Evolutionary conservation across 1,140 invertebrate species (phyloP).

Genomic region (Lordiphosa stackelbergi): DNA sequence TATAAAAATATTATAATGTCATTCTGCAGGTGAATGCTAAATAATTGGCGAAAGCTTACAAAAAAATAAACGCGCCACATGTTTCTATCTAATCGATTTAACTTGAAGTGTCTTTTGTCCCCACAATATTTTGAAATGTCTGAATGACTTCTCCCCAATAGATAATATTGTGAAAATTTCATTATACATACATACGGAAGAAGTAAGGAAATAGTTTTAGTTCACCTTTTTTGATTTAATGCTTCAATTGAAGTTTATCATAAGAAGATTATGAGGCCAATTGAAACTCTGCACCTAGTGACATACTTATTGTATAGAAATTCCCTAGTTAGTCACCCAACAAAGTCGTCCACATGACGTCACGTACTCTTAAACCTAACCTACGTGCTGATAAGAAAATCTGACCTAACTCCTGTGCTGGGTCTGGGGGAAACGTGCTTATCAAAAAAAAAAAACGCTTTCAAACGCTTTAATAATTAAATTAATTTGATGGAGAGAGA

Average conservation of each 20-base stretch:
- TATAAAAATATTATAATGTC: too few species aligned
- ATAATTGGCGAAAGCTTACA: not conserved
- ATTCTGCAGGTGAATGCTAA: slow-evolving; percentile 4
- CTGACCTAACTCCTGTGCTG: not conserved
- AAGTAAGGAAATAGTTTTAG: not conserved
- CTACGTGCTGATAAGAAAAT: slow-evolving; percentile 37
- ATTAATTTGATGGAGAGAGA: slow-evolving; percentile 23
- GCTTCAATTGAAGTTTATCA: too few species aligned
- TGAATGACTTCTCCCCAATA: slow-evolving; percentile 29
- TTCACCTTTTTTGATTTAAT: too few species aligned
- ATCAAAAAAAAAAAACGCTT: slow-evolving; percentile 13
- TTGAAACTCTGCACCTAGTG: too few species aligned
- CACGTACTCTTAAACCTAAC: slow-evolving; percentile 33
- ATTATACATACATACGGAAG: slow-evolving; percentile 2
- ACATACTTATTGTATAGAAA: too few species aligned
- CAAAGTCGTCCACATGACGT: slow-evolving; percentile 27
- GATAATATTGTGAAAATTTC: slow-evolving; percentile 28
- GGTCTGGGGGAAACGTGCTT: slow-evolving; percentile 6
- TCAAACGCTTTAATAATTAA: slow-evolving; percentile 30
- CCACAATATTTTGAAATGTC: slow-evolving; percentile 31
- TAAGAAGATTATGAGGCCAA: too few species aligned
- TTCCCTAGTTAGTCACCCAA: slow-evolving; percentile 12
- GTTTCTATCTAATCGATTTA: slow-evolving; percentile 57
- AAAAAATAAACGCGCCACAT: slow-evolving; percentile 31
- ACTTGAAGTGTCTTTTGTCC: slow-evolving; percentile 33